These are phyloP conservation scores for Oophaga sylvatica DNA, from an alignment of 2,797 vertebrate species.

Conservation along the genomic window DNA sequence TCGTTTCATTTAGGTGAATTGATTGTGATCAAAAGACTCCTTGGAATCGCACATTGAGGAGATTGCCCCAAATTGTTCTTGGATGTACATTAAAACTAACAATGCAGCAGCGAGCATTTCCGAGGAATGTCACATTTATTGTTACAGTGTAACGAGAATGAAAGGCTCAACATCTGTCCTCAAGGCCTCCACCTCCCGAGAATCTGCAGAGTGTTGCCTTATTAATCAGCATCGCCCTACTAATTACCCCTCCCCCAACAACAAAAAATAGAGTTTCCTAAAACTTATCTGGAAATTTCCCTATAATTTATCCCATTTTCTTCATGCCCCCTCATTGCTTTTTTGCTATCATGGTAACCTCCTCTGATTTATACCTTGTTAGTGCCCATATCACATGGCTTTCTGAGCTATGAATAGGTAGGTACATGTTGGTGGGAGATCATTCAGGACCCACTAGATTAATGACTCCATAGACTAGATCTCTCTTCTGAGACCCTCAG, in stretches of 20 bases:
- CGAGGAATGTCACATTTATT: slow-evolving; percentile 53
- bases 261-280: not conserved
- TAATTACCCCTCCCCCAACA: not conserved
- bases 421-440: too few relatives aligned
- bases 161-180: slow-evolving; percentile 43
- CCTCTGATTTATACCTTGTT: not conserved
- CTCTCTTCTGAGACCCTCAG: too few relatives aligned
- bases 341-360: not conserved
- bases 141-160: slow-evolving; percentile 56
- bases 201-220: not conserved
- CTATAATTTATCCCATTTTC: not conserved
- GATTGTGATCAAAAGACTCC: slow-evolving; percentile 54
- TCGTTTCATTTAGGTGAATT: slow-evolving; percentile 56
- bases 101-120: slow-evolving; percentile 16
- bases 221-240: not conserved
- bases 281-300: not conserved
- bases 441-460: too few relatives aligned
- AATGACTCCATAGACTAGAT: too few relatives aligned
- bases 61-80: slow-evolving; percentile 58
- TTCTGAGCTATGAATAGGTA: too few relatives aligned
- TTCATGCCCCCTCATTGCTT: not conserved
- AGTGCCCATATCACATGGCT: not conserved
- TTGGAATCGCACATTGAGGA: slow-evolving; percentile 45
- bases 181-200: slow-evolving; percentile 27
- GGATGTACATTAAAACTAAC: slow-evolving; percentile 61